Evolutionary conservation across 2,888 invertebrate species (phyloP).

Genomic region (Dryobota labecula): DNA sequence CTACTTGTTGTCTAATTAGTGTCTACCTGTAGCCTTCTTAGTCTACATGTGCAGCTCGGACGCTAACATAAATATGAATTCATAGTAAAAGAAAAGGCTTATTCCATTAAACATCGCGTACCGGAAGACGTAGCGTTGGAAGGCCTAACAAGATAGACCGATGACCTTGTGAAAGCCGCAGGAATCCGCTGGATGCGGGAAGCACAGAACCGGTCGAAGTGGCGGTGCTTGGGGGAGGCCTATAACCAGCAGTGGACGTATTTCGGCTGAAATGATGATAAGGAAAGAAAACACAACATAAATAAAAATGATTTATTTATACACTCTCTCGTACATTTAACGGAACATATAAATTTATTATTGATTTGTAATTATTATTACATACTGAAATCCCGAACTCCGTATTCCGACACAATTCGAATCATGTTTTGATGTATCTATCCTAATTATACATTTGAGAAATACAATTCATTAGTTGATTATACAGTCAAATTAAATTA

Average conservation of each 20-base stretch:
- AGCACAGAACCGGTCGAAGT: too few relatives aligned
- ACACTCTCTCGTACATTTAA: constrained; percentile 33
- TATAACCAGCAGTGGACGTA: too few relatives aligned
- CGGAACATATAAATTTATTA: constrained; percentile 23
- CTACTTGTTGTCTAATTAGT: too few relatives aligned
- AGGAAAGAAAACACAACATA: constrained; percentile 31
- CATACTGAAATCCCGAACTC: constrained; percentile 16
- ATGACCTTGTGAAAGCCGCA: too few relatives aligned
- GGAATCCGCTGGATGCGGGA: too few relatives aligned
- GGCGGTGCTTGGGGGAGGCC: too few relatives aligned
- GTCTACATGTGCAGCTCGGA: neutral
- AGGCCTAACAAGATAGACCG: too few relatives aligned
- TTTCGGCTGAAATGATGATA: too few relatives aligned
- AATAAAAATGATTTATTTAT: constrained; percentile 51
- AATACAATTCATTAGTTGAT: constrained; percentile 10
- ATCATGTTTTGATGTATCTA: constrained; percentile 24
- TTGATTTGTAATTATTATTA: constrained; percentile 20
- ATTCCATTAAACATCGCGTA: too few relatives aligned
- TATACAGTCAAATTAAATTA: neutral
- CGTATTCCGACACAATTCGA: constrained; percentile 18
- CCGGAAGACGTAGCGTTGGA: too few relatives aligned
- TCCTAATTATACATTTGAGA: neutral
- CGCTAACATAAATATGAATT: neutral
- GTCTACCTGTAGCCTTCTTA: neutral
- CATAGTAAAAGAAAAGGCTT: too few relatives aligned